Evolutionary conservation across 1,140 invertebrate genomes (phyloP), one percentile per base, ranked within the genome.

Genomic region (Cydia pomonella): DNA sequence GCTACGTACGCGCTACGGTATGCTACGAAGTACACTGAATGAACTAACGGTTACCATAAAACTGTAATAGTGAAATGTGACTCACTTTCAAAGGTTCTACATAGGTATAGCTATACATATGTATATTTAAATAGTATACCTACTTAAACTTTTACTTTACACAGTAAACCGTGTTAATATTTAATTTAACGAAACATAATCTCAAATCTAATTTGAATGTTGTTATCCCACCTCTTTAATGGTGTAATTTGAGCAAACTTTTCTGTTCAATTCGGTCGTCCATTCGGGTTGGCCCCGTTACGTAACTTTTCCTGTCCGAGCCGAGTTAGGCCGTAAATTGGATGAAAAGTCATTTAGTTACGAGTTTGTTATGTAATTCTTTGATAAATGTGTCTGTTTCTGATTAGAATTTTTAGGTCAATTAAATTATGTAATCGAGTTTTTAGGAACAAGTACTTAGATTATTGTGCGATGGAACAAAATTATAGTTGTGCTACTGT

Each of bases 181-280:
- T 50, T 5, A 50, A 18, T 18, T 50, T 50, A 18, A 18, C 16
- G 18, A 50, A n/a, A 50, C 53, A 59, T 23, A 59, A 18, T 38
- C n/a, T 18, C 7, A 41, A 69, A 69, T 77, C 27, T 33, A 27
- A 72, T 75, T 64, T 66, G 41, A 25, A 27, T 2, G 63, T 75
- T 27, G 66, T 16, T 38, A 73, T 27, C 72, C 33, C 72, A 9
- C 1, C 21, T 33, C 63, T 66, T 18, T 9, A 50, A 23, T 3
- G 25, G 44, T 50, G 23, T 72, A 73, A 73, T 73, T 73, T 12
- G 41, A 73, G 47, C 25, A 53, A 73, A 50, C 44, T 73, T 72
- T 73, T 38, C 64, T 21, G 64, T 69, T 38, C 21, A 23, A 7
- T n/a, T 50, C 33, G 4, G 64, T 69, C 64, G 64, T 18, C n/a